Evolutionary conservation across 2,113 vertebrate species (phyloP).

Genomic region (Cinclus cinclus): DNA sequence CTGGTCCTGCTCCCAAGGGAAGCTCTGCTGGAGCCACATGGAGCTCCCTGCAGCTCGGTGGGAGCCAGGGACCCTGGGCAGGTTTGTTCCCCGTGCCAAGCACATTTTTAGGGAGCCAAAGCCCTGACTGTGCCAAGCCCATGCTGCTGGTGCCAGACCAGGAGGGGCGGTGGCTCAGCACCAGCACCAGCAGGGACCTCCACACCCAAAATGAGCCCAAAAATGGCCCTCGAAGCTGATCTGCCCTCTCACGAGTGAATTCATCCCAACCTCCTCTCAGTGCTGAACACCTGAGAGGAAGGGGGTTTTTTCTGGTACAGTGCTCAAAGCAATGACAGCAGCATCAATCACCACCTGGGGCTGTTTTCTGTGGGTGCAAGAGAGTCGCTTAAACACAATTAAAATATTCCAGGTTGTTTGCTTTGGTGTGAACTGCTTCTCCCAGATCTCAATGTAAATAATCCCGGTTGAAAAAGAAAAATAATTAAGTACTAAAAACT

Average conservation of each 20-base stretch:
- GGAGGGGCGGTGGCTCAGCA: not conserved
- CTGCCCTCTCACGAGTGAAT: not conserved
- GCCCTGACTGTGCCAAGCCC: fast-evolving
- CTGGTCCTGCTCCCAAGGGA: fast-evolving
- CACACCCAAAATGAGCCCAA: not conserved
- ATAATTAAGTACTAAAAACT: not conserved
- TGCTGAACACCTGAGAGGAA: not conserved
- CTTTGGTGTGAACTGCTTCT: not conserved
- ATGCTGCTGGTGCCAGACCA: not conserved
- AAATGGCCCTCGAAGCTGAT: not conserved
- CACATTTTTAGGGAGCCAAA: not conserved
- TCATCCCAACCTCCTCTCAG: not conserved
- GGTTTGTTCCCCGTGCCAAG: not conserved
- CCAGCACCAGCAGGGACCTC: not conserved
- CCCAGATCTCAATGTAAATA: not conserved
- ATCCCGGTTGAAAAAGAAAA: not conserved
- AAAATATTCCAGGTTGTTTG: not conserved
- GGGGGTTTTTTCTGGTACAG: not conserved
- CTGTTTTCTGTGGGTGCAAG: not conserved
- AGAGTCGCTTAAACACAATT: not conserved
- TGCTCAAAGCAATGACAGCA: not conserved
- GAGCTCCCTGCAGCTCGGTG: fast-evolving
- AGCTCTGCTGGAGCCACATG: fast-evolving
- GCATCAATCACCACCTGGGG: not conserved
- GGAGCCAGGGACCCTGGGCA: not conserved